Conservation (phyloP, 2,797 vertebrate genomes). For the Phrynocephalus forsythii region DNA sequence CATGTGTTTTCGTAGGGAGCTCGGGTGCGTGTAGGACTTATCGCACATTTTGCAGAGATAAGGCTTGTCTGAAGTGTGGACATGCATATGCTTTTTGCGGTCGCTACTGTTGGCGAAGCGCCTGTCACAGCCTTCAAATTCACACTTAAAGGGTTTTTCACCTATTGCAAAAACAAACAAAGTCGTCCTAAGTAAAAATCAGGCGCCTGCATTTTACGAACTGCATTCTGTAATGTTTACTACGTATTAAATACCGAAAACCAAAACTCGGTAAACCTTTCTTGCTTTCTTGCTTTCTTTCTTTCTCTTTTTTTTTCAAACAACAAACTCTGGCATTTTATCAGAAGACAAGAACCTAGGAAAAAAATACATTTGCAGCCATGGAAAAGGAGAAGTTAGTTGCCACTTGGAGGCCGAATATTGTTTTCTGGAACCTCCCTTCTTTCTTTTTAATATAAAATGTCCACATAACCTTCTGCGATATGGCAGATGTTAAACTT, state of each 20-base stretch:
- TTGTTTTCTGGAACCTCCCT: conserved; percentile 38
- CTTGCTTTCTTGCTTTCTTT: too few species aligned
- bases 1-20: conserved; percentile 99
- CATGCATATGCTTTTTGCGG: conserved; percentile 99
- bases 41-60: conserved; percentile 99
- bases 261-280: not conserved
- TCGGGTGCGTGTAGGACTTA: conserved; percentile 99
- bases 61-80: conserved; percentile 98
- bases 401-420: conserved; percentile 48
- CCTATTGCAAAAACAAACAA: conserved; percentile 80
- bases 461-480: conserved; percentile 25
- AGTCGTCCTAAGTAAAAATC: conserved; percentile 45
- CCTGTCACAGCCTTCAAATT: conserved; percentile 98
- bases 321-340: not conserved
- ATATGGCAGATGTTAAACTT: not conserved
- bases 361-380: not conserved
- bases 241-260: conserved; percentile 33
- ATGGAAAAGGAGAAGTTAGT: not conserved
- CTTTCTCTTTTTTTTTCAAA: not conserved
- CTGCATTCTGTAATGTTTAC: conserved; percentile 47
- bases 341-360: not conserved
- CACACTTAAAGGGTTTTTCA: conserved; percentile 99
- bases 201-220: not conserved
- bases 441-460: conserved; percentile 34
- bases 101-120: conserved; percentile 99